phyloP scores from a whole-genome alignment of 2,113 vertebrate species.

The Butastur rufipennis region DNA sequence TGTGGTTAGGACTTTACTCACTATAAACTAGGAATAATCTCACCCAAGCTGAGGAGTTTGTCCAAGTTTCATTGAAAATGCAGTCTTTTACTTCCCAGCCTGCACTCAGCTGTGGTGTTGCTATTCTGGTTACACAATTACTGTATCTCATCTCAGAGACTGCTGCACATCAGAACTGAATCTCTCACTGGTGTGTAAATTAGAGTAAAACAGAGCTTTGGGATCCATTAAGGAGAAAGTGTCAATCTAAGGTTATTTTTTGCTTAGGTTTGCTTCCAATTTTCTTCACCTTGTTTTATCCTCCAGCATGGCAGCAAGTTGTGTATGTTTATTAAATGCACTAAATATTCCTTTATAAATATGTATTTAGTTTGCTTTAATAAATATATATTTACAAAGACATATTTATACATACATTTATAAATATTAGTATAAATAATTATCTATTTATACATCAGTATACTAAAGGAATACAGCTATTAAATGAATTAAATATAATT shows the following conservation, averaged over 20 bases:
- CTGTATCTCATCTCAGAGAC: not conserved
- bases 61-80: not conserved
- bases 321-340: constrained; percentile 43
- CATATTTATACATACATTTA: constrained; percentile 16
- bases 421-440: constrained; percentile 39
- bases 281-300: constrained; percentile 31
- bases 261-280: not conserved
- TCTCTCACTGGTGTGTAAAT: constrained; percentile 10
- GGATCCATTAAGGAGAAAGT: constrained; percentile 9
- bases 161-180: not conserved
- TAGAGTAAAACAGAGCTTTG: constrained; percentile 25
- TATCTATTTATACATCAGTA: constrained; percentile 5
- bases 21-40: not conserved
- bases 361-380: constrained; percentile 39
- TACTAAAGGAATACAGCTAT: not conserved
- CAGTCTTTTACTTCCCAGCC: not conserved
- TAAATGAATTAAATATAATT: constrained; percentile 14
- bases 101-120: not conserved
- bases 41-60: not conserved
- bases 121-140: constrained; percentile 11
- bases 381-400: constrained; percentile 1
- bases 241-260: constrained; percentile 51
- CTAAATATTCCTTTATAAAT: constrained; percentile 49
- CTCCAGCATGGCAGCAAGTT: constrained; percentile 10
- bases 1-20: not conserved